Conservation (phyloP, 2,113 vertebrate genomes). For the Nematolebias whitei region DNA sequence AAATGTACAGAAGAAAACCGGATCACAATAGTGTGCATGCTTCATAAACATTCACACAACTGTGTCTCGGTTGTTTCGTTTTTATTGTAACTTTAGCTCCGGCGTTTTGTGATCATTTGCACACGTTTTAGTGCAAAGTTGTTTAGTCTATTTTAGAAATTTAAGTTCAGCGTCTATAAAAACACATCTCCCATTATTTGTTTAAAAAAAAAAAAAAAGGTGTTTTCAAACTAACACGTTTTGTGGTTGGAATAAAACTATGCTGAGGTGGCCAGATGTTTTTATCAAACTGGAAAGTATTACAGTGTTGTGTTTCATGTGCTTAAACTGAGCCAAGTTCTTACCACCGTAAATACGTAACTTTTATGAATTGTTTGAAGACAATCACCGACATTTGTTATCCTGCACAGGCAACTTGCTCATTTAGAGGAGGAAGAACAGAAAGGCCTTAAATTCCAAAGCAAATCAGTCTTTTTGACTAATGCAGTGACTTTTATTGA, state of each 20-base stretch:
- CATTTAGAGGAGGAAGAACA: conserved; percentile 52
- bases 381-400: conserved; percentile 46
- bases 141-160: conserved; percentile 2
- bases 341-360: conserved; percentile 11
- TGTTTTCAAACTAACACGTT: conserved; percentile 12
- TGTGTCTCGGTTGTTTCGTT: too few species aligned
- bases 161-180: background rate
- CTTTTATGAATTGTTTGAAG: conserved; percentile 45
- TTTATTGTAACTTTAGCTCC: background rate
- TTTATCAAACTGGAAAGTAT: conserved; percentile 51
- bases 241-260: background rate
- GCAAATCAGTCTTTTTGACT: conserved; percentile 51
- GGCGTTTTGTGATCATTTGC: conserved; percentile 12
- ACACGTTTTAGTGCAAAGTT: background rate
- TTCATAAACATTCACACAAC: too few species aligned
- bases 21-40: too few species aligned
- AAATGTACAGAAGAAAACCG: too few species aligned
- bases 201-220: conserved; percentile 25
- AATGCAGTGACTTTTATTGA: conserved; percentile 53
- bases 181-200: conserved; percentile 1
- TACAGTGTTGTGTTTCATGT: conserved; percentile 38
- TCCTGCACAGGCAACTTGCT: conserved; percentile 17
- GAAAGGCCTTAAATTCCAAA: conserved; percentile 55
- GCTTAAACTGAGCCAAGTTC: conserved; percentile 31
- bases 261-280: conserved; percentile 5